Conservation (phyloP, 2,888 invertebrate species). For the Orchesella flavescens region DNA sequence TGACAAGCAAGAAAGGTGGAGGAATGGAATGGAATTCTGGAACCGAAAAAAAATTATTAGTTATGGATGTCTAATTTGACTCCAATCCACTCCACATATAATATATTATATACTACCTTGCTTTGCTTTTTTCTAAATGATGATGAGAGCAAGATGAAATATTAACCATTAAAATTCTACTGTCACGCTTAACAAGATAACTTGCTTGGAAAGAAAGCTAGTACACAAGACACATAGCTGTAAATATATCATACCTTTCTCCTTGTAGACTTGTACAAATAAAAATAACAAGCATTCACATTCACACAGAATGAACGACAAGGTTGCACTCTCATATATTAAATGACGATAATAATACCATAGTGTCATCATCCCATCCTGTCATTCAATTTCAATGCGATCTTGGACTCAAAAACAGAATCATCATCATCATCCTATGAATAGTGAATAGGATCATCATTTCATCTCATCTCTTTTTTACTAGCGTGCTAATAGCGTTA, state of each 20-base stretch:
- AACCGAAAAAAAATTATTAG: conserved; percentile 52
- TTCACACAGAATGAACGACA: not conserved
- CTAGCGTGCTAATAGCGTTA: conserved; percentile 30
- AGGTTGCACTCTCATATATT: not conserved
- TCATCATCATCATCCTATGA: not conserved
- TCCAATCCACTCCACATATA: not conserved
- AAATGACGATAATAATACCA: conserved; percentile 18
- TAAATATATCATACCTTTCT: conserved; percentile 20
- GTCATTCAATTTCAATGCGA: conserved; percentile 6
- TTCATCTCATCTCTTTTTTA: too few species aligned
- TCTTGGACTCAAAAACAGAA: conserved; percentile 15
- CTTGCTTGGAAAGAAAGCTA: conserved; percentile 11
- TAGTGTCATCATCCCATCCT: conserved; percentile 6
- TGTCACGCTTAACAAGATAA: conserved; percentile 65
- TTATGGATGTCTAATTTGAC: conserved; percentile 61
- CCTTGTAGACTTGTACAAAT: not conserved
- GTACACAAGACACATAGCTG: not conserved
- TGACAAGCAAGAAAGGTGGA: not conserved
- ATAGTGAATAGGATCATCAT: too few species aligned
- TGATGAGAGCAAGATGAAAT: conserved; percentile 43
- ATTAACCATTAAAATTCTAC: conserved; percentile 66
- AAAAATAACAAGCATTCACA: not conserved
- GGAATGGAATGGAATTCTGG: conserved; percentile 49
- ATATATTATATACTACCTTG: not conserved
- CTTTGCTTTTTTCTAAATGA: too few species aligned